Evolutionary conservation across 2,797 vertebrate species (phyloP).

Genomic region (Coranthus polyacanthus): DNA sequence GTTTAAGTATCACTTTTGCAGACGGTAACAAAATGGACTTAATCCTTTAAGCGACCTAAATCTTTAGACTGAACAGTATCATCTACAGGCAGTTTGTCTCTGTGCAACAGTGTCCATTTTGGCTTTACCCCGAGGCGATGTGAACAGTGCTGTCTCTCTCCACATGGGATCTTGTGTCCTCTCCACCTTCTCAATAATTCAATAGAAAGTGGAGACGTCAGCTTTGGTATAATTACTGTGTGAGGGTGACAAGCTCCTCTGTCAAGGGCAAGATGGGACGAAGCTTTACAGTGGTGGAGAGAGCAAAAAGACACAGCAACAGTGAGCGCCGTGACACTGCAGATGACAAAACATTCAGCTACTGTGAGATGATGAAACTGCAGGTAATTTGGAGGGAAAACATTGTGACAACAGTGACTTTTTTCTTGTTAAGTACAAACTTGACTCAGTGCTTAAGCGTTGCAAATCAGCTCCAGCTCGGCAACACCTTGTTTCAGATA

Average conservation of each 20-base stretch:
- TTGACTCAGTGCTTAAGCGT: conserved; percentile 23
- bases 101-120: conserved; percentile 50
- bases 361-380: conserved; percentile 64
- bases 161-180: conserved; percentile 73
- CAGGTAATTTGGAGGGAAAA: conserved; percentile 55
- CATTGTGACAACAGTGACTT: conserved; percentile 26
- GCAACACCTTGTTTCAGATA: conserved; percentile 3
- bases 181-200: conserved; percentile 84
- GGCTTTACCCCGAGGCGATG: conserved; percentile 56
- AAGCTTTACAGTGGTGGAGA: conserved; percentile 52
- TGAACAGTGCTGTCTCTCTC: conserved; percentile 56
- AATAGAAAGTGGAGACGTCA: conserved; percentile 82
- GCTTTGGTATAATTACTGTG: conserved; percentile 83
- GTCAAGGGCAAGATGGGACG: conserved; percentile 74
- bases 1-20: background rate
- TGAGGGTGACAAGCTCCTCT: conserved; percentile 78
- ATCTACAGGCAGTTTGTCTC: conserved; percentile 26
- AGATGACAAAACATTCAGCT: conserved; percentile 39
- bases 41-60: conserved; percentile 13
- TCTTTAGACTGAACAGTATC: conserved; percentile 26
- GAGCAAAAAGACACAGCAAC: conserved; percentile 39
- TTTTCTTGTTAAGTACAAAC: conserved; percentile 45
- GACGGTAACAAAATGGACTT: background rate
- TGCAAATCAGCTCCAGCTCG: conserved; percentile 22
- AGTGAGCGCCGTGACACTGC: conserved; percentile 27